Conservation (phyloP, 1,140 invertebrate genomes). For the Drosophila pallidifrons region DNA sequence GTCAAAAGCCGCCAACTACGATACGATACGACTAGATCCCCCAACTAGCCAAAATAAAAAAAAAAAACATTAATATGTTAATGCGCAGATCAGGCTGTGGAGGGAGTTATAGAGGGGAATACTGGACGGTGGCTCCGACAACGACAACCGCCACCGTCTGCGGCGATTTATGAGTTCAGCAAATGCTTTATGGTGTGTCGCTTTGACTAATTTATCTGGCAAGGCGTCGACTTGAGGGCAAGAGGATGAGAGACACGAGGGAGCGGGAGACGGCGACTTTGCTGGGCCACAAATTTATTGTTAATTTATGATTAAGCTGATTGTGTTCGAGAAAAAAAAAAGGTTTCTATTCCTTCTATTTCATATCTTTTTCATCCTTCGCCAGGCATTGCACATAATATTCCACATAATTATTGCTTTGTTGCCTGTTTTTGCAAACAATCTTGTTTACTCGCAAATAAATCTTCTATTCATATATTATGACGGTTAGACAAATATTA, state of each 20-base stretch:
- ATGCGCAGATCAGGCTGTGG: constrained; percentile 55
- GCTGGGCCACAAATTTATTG: constrained; percentile 70
- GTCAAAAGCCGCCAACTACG: constrained; percentile 49
- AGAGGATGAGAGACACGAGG: constrained; percentile 16
- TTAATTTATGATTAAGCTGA: constrained; percentile 81
- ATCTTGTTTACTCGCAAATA: not conserved
- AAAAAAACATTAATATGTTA: constrained; percentile 79
- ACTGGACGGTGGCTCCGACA: constrained; percentile 35
- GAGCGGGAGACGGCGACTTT: constrained; percentile 32
- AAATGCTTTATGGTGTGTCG: constrained; percentile 84
- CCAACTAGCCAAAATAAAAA: constrained; percentile 35
- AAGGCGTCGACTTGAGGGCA: constrained; percentile 17
- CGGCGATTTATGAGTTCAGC: constrained; percentile 79
- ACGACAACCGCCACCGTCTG: constrained; percentile 54
- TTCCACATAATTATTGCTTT: constrained; percentile 8
- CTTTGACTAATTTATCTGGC: constrained; percentile 83
- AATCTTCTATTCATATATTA: constrained; percentile 4
- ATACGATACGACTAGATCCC: constrained; percentile 34
- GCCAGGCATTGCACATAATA: constrained; percentile 17
- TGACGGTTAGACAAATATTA: not conserved
- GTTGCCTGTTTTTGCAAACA: constrained; percentile 15
- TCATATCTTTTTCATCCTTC: constrained; percentile 15
- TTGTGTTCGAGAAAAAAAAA: constrained; percentile 51
- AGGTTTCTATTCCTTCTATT: constrained; percentile 32
- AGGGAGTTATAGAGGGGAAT: not conserved